Base-by-base conservation (phyloP, 2,113 vertebrate genomes). In the Sinocyclocheilus anshuiensis region DNA sequence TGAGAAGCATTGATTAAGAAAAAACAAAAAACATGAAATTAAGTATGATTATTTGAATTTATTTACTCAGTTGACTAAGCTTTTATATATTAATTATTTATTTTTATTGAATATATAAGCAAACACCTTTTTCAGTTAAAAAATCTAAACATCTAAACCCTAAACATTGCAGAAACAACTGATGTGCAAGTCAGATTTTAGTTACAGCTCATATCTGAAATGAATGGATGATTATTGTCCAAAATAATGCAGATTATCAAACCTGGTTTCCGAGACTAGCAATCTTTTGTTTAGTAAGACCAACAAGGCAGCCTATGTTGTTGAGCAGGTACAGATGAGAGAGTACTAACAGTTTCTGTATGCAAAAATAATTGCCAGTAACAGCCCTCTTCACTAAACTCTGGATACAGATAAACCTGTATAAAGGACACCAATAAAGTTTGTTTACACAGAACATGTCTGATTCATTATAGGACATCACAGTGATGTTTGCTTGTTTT, bases 401-500 rank as follows among this genome's bases (percentile, higher is more conserved):
- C 0, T 81, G n/a, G 61, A 45, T 45, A 67, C 39, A 48, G 61
- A 67, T 67, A 67, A 65, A 65, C 59, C 57, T 65, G 13, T 18
- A 26, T 63, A 18, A 45, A 81, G 8, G n/a, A 81, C 45, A 65
- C 24, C n/a, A 42, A 71, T 59, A 48, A 79, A 80, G 36, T 7
- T 45, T 26, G 33, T 67, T 24, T 71, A 24, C 61, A 39, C 8
- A 2, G 74, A 12, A 22, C 63, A 61, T 86, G 55, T 86, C 55
- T 42, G 22, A 77, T 77, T 86, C 59, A 67, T n/a, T 83, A 11
- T 26, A 36, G 61, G 20, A 78, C 36, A 72, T 71, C 3, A 26
- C 61, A 63, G 22, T 72, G 67, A 84, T 87, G 63, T 63, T 67
- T 83, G 48, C 33, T 45, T 69, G 36, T 26, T 76, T 87, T 78